A percentile compares a stretch with the other conserved stretches of the same genome.
Conservation (phyloP, 23 tunicate species). For the Clavelina lepadiformis region DNA sequence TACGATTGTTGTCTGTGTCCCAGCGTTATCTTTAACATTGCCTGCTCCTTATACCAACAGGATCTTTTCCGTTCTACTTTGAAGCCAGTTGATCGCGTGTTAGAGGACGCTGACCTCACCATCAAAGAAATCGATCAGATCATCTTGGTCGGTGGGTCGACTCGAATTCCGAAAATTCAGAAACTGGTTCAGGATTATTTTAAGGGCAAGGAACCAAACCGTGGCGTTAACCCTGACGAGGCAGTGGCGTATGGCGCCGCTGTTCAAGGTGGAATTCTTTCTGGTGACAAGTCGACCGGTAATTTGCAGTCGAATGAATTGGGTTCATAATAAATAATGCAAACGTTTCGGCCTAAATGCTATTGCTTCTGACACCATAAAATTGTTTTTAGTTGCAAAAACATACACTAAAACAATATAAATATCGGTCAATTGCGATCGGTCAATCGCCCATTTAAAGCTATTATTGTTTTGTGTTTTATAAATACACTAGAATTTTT, state of each 20-base stretch:
- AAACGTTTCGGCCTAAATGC: too few species aligned
- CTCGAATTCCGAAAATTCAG: conserved; percentile 59
- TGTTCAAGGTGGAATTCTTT: conserved; percentile 51
- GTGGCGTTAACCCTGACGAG: conserved; percentile 56
- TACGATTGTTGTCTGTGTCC: not conserved
- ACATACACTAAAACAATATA: too few species aligned
- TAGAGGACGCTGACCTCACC: conserved; percentile 44
- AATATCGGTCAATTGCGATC: too few species aligned
- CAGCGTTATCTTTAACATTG: not conserved
- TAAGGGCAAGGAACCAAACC: conserved; percentile 47
- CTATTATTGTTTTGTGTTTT: too few species aligned
- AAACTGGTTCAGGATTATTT: conserved; percentile 37
- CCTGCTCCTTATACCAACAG: conserved; percentile 6
- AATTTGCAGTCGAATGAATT: too few species aligned
- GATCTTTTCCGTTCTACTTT: conserved; percentile 45
- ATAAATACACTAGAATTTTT: not conserved
- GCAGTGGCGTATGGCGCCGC: conserved; percentile 74
- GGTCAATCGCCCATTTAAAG: too few species aligned
- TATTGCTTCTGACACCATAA: too few species aligned
- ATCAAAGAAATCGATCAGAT: conserved; percentile 43
- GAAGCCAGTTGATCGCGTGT: conserved; percentile 41
- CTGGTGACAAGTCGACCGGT: conserved; percentile 35
- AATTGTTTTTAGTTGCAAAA: too few species aligned
- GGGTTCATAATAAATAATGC: too few species aligned
- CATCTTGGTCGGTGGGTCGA: conserved; percentile 54